phyloP scores from a whole-genome alignment of 1,140 invertebrate genomes.

The Ladona fulva region DNA sequence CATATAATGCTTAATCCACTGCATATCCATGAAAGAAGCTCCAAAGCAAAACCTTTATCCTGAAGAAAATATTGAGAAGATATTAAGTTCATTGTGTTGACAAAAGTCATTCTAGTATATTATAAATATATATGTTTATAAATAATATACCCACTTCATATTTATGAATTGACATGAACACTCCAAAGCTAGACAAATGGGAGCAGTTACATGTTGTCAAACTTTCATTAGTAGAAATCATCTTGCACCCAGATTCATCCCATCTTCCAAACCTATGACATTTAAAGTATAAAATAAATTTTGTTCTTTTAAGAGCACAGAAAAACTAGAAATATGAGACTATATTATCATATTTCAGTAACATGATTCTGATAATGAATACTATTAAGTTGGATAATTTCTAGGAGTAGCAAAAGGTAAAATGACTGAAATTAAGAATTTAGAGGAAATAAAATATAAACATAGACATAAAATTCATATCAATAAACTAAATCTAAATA shows the following conservation, averaged over 20 bases:
- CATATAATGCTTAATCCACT: slow-evolving; percentile 49
- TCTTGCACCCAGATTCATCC: slow-evolving; percentile 37
- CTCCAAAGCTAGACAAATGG: slow-evolving; percentile 54
- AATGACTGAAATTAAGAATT: no score
- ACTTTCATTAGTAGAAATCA: slow-evolving; percentile 36
- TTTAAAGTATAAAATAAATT: no score
- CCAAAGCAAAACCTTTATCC: slow-evolving; percentile 34
- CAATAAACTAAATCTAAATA: no score
- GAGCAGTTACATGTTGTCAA: slow-evolving; percentile 47
- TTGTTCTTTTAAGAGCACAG: no score
- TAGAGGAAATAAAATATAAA: no score
- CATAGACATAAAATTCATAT: no score
- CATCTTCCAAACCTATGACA: slow-evolving; percentile 14
- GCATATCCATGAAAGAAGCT: slow-evolving; percentile 46
- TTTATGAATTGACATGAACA: slow-evolving; percentile 40
- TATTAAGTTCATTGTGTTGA: no score
- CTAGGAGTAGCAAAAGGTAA: no score
- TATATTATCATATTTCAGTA: no score
- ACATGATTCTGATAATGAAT: no score
- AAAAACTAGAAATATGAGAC: no score
- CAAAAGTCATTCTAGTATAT: not conserved
- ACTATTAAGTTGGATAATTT: no score
- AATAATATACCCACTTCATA: slow-evolving; percentile 24
- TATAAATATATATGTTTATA: not conserved
- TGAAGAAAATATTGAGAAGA: slow-evolving; percentile 15